These are phyloP conservation scores for Formicarius rufipectus DNA, from an alignment of 2,113 vertebrate species.

Conservation along the genomic window DNA sequence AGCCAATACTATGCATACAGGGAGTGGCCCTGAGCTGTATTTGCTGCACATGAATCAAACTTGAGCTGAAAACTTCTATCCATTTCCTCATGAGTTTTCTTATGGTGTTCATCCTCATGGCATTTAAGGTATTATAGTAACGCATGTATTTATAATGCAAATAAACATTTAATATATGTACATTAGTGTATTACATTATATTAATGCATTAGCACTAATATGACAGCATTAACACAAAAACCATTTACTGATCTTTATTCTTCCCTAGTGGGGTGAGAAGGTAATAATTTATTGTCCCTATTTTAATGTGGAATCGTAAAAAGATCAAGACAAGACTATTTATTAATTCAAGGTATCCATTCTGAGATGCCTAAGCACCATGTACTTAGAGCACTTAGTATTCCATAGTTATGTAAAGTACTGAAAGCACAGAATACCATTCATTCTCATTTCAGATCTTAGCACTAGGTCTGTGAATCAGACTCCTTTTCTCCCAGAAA, in stretches of 20 bases:
- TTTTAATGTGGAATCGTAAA: slow-evolving; percentile 8
- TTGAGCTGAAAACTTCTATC: neutral
- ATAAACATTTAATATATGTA: slow-evolving; percentile 16
- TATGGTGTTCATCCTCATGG: slow-evolving; percentile 5
- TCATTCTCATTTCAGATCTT: neutral
- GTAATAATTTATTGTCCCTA: neutral
- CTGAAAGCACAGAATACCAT: neutral
- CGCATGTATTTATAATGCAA: slow-evolving; percentile 2
- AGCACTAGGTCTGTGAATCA: neutral
- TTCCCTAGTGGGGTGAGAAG: neutral
- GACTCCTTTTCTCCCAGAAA: neutral
- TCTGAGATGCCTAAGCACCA: neutral
- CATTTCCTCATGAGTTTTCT: slow-evolving; percentile 45
- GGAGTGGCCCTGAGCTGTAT: slow-evolving; percentile 12
- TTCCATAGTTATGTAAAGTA: neutral
- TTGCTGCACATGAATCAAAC: slow-evolving; percentile 18
- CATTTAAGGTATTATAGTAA: slow-evolving; percentile 44
- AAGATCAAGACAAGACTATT: neutral
- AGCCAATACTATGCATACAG: neutral
- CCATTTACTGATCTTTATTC: neutral
- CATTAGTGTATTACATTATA: neutral
- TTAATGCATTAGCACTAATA: neutral
- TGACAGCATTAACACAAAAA: neutral
- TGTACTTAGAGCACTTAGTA: neutral
- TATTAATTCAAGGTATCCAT: neutral